Evolutionary conservation across 2,113 vertebrate genomes (phyloP).

Genomic region (Pseudorhombus dupliciocellatus): DNA sequence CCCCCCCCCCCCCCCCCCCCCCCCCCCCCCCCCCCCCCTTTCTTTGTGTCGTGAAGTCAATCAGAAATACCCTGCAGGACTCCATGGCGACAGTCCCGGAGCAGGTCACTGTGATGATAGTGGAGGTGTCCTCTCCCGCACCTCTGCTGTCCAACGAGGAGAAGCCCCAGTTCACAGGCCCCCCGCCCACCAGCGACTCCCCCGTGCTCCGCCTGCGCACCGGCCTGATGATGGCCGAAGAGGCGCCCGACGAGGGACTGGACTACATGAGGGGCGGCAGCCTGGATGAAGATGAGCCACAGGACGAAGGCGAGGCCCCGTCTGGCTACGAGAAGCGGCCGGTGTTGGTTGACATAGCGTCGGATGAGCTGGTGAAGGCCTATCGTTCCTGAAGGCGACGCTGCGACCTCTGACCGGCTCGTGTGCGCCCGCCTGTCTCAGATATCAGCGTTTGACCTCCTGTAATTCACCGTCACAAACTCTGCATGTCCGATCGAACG

Average conservation of each 20-base stretch:
- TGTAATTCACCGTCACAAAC: too few relatives aligned
- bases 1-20: too few relatives aligned
- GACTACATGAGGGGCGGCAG: neutral
- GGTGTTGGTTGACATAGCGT: neutral
- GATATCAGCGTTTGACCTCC: too few relatives aligned
- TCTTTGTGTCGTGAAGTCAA: slow-evolving; percentile 5
- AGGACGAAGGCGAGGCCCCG: accelerated
- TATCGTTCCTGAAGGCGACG: slow-evolving; percentile 8
- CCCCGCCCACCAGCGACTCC: accelerated
- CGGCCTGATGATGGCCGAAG: accelerated
- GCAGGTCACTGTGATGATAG: accelerated
- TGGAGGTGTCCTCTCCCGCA: slow-evolving; percentile 5
- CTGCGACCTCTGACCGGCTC: too few relatives aligned
- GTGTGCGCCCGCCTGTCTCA: too few relatives aligned
- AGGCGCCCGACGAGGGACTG: neutral
- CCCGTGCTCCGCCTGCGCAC: neutral
- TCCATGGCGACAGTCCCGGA: accelerated
- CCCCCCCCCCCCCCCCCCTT: too few relatives aligned
- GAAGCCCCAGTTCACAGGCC: accelerated
- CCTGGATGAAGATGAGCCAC: neutral
- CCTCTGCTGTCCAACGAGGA: accelerated
- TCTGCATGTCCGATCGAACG: too few relatives aligned
- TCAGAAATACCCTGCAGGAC: accelerated
- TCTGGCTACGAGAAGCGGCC: slow-evolving; percentile 28
- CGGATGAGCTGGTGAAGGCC: slow-evolving; percentile 15